phyloP scores from a whole-genome alignment of 2,113 vertebrate genomes.

The Catagonus wagneri region DNA sequence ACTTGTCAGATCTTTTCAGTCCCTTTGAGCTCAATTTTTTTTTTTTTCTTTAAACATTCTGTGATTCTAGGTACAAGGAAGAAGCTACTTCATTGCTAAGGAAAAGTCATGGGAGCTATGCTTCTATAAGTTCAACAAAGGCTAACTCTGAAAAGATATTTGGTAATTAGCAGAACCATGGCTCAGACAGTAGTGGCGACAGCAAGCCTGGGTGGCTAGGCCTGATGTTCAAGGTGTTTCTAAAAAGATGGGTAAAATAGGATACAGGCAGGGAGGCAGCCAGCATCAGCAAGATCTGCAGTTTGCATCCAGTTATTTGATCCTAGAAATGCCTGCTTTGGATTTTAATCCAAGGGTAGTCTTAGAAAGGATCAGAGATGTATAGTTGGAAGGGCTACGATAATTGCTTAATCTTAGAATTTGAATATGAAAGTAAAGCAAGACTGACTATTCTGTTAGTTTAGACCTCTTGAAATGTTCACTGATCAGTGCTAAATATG shows the following conservation, averaged over 20 bases:
- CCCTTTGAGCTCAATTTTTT: neutral
- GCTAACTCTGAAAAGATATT: neutral
- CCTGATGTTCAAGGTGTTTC: neutral
- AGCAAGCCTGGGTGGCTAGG: neutral
- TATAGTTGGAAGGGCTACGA: neutral
- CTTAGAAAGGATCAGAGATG: neutral
- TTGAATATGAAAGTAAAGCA: neutral
- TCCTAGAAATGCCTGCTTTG: slow-evolving; percentile 14
- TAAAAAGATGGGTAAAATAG: slow-evolving; percentile 17
- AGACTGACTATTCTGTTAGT: neutral
- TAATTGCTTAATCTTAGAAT: neutral
- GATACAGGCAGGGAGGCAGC: neutral
- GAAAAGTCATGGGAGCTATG: neutral
- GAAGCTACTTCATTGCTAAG: neutral
- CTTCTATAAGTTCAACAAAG: neutral
- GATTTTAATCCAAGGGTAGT: neutral
- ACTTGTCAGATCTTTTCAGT: slow-evolving; percentile 44
- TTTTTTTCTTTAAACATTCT: neutral
- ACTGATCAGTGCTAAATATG: neutral
- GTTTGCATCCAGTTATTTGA: neutral
- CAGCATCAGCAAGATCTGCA: neutral
- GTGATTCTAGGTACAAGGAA: slow-evolving; percentile 25
- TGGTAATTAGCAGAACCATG: neutral
- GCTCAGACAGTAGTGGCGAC: neutral
- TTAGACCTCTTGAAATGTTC: neutral